A percentile compares a stretch with the other conserved stretches of the same genome.
Evolutionary conservation across 2,113 vertebrate species (phyloP).

Genomic region (Myiopsitta monachus): DNA sequence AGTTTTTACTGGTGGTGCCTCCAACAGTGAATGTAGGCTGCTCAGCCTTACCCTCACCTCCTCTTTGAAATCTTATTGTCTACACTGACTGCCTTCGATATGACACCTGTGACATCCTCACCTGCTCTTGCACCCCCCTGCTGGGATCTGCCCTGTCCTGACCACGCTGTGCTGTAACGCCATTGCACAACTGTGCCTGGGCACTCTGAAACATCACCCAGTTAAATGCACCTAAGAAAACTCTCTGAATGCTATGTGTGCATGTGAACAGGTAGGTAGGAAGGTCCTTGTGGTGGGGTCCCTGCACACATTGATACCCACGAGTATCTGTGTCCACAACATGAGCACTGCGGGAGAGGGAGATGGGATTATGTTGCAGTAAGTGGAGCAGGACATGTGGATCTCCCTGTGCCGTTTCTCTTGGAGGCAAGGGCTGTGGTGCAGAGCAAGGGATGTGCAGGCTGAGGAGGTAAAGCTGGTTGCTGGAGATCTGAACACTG

Average conservation of each 20-base stretch:
- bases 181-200: background rate
- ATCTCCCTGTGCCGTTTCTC: background rate
- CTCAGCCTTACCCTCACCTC: background rate
- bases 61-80: background rate
- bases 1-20: background rate
- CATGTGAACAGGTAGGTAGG: background rate
- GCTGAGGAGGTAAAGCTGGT: background rate
- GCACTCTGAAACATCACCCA: background rate
- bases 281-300: background rate
- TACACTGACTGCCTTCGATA: background rate
- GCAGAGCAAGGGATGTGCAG: fast-evolving
- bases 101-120: background rate
- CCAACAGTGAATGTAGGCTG: background rate
- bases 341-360: fast-evolving
- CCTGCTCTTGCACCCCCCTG: background rate
- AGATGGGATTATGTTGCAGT: background rate
- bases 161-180: fast-evolving
- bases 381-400: fast-evolving
- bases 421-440: background rate
- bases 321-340: background rate
- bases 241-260: fast-evolving
- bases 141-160: background rate
- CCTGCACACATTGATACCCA: fast-evolving
- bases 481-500: fast-evolving
- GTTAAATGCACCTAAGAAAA: background rate